phyloP scores from a whole-genome alignment of 1,140 invertebrate genomes.

The Drosophila kikkawai region DNA sequence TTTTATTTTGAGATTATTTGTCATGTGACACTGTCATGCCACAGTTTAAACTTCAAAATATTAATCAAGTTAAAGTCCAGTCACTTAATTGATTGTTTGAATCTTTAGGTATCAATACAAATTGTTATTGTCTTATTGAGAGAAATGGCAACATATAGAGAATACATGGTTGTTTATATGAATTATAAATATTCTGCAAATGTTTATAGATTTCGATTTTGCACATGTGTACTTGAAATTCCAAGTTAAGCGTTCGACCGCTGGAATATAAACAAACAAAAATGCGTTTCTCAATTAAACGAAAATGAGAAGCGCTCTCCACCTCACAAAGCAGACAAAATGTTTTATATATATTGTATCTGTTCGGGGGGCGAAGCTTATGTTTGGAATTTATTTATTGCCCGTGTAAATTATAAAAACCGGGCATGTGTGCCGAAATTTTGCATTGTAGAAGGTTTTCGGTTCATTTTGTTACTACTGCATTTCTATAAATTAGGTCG shows the following conservation, averaged over 20 bases:
- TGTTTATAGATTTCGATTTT: not conserved
- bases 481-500: not conserved
- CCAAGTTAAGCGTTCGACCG: constrained; percentile 2
- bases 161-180: not conserved
- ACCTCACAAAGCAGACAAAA: too few species aligned
- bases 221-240: constrained; percentile 12
- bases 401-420: constrained; percentile 18
- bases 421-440: constrained; percentile 1
- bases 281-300: constrained; percentile 6
- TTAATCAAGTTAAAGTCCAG: not conserved
- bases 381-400: constrained; percentile 25
- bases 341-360: not conserved
- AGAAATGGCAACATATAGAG: not conserved
- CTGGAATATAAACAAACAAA: constrained; percentile 1
- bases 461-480: not conserved
- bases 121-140: not conserved
- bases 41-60: not conserved
- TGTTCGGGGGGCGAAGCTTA: not conserved
- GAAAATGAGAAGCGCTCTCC: not conserved
- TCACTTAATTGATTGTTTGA: not conserved
- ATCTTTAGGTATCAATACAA: not conserved
- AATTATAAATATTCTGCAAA: constrained; percentile 7
- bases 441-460: not conserved
- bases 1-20: not conserved
- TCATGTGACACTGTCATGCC: not conserved